These are phyloP conservation scores for Solea solea DNA, from an alignment of 2,113 vertebrate genomes.

Conservation along the genomic window DNA sequence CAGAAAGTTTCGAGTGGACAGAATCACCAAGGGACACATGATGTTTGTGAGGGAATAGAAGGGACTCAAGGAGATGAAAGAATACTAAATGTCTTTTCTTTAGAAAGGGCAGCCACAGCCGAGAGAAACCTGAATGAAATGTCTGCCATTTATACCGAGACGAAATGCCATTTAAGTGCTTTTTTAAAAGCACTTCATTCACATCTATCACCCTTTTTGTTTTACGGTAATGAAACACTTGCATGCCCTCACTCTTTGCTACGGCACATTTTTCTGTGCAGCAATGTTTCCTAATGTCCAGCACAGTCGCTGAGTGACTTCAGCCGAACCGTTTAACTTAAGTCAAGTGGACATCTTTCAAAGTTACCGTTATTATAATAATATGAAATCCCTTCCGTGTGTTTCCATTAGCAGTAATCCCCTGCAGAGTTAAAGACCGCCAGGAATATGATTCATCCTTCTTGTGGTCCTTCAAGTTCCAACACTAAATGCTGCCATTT, in stretches of 20 bases:
- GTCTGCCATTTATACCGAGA: slow-evolving; percentile 22
- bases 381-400: background rate
- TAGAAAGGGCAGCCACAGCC: slow-evolving; percentile 20
- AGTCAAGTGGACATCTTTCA: background rate
- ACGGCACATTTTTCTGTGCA: too few species aligned
- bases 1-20: slow-evolving; percentile 41
- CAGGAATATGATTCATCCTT: too few species aligned
- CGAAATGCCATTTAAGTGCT: slow-evolving; percentile 2
- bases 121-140: slow-evolving; percentile 34
- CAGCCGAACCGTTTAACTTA: too few species aligned
- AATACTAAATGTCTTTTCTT: slow-evolving; percentile 41
- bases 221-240: slow-evolving; percentile 10
- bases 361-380: background rate
- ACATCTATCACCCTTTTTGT: slow-evolving; percentile 12
- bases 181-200: slow-evolving; percentile 22
- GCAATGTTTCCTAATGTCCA: too few species aligned
- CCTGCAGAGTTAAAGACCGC: background rate
- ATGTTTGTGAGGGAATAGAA: slow-evolving; percentile 34
- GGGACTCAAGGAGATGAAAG: slow-evolving; percentile 41
- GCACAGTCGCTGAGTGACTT: too few species aligned
- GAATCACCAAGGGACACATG: slow-evolving; percentile 38
- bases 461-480: background rate
- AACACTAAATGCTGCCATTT: background rate
- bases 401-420: background rate
- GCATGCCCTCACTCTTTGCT: background rate